Base-by-base conservation (phyloP, 1,140 invertebrate genomes). In the Vanessa atalanta region DNA sequence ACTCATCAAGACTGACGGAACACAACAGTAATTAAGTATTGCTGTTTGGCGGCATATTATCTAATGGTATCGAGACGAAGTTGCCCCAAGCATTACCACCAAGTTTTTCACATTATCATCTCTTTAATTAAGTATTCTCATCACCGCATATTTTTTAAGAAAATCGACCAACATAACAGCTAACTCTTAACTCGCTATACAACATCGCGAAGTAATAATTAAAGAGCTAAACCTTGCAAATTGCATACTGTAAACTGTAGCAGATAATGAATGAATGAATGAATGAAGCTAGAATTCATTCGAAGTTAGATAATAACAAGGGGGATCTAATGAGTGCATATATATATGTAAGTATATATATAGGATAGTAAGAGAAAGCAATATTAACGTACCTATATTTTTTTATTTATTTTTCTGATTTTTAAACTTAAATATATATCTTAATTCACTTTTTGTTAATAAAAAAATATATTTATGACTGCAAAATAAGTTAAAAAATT, bases 241-340 rank as follows among this genome's bases (percentile, higher is more conserved):
- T 51, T 31, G 50, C 23, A 47, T 55, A 37, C 23, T 63, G 64
- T 67, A 73, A 73, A 67, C 47, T 16, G 47, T 50, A 72, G 65
- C 26, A n/a, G 61, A 72, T 79, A 79, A 76, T 77, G 26, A 31
- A 31, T 2, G 26, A 9, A 31, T 2, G 26, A 9, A 43, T 43
- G 7, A 43, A 43, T 43, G 71, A 60, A 70, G 66, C 16, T 68
- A 65, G 1, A 65, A 74, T 74, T 26, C 20, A 65, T 15, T 57
- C 47, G 66, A 47, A 51, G 48, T 55, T 55, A 15, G 26, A 15
- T 51, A 68, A 55, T 64, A 50, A 77, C 73, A 81, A 76, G 73
- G 71, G 61, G 77, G 77, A 73, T 75, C 66, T 53, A 20, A 53
- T 53, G n/a, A 53, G 1, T 53, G 8, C 15, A 50, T 15, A 16